Conservation (phyloP, 2,888 invertebrate species). For the Epiblema foenella region DNA sequence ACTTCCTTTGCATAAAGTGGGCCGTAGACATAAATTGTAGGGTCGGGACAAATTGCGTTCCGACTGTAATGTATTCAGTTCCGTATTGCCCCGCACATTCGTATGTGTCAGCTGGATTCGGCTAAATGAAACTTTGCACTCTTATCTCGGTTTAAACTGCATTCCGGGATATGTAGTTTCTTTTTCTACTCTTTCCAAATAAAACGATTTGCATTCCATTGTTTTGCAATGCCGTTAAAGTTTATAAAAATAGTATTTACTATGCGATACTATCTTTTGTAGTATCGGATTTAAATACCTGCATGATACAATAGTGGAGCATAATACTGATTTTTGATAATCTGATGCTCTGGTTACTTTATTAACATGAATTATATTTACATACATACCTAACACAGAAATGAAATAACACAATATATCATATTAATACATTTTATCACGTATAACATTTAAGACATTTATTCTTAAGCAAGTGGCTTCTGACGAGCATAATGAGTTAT, state of each 20-base stretch:
- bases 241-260: background rate
- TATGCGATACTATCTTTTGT: background rate
- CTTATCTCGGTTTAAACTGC: conserved; percentile 73
- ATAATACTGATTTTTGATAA: too few relatives aligned
- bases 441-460: background rate
- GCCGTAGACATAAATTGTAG: conserved; percentile 76
- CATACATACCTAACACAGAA: too few relatives aligned
- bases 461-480: background rate
- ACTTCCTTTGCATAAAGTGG: conserved; percentile 71
- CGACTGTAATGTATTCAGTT: conserved; percentile 71
- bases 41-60: conserved; percentile 77
- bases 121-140: conserved; percentile 73
- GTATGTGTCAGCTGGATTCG: conserved; percentile 66
- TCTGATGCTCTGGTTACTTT: too few relatives aligned
- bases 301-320: too few relatives aligned
- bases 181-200: conserved; percentile 23
- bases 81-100: conserved; percentile 63
- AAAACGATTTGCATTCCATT: conserved; percentile 3
- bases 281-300: too few relatives aligned
- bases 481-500: background rate
- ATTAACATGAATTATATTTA: too few relatives aligned
- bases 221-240: background rate
- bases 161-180: conserved; percentile 60
- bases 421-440: background rate
- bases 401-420: background rate